Percentiles rank a stretch among this genome's conserved stretches.
Conservation (phyloP, 1,140 invertebrate genomes). For the Panonychus citri region DNA sequence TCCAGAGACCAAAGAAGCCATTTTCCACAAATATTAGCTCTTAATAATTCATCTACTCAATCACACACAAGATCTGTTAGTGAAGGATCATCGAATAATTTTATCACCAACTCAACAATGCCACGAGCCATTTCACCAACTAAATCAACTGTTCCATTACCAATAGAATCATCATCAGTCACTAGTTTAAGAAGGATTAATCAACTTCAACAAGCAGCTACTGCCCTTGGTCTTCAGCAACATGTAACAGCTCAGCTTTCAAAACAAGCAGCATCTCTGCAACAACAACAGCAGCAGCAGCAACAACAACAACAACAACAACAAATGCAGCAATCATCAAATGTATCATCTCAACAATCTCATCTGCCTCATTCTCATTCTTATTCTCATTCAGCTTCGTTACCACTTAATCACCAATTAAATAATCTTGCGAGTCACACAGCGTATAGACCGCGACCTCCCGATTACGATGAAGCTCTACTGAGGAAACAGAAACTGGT, state of each 20-base stretch:
- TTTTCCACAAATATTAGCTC: neutral
- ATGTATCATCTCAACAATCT: neutral
- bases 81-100: neutral
- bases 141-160: neutral
- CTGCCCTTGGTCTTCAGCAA: neutral
- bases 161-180: neutral
- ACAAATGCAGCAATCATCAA: neutral
- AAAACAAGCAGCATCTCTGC: neutral
- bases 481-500: neutral
- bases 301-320: neutral
- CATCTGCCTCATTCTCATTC: neutral
- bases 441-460: neutral
- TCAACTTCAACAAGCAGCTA: neutral
- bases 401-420: neutral
- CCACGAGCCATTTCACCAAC: neutral
- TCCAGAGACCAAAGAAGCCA: neutral
- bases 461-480: constrained; percentile 1
- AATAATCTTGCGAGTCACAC: neutral
- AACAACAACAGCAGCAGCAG: neutral
- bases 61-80: neutral
- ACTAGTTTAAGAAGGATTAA: neutral
- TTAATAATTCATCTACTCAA: neutral
- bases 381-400: constrained; percentile 1
- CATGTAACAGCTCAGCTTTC: too few species aligned
- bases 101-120: neutral